These are phyloP conservation scores for Zaprionus lachaisei DNA, from an alignment of 1,140 invertebrate species.

Conservation along the genomic window DNA sequence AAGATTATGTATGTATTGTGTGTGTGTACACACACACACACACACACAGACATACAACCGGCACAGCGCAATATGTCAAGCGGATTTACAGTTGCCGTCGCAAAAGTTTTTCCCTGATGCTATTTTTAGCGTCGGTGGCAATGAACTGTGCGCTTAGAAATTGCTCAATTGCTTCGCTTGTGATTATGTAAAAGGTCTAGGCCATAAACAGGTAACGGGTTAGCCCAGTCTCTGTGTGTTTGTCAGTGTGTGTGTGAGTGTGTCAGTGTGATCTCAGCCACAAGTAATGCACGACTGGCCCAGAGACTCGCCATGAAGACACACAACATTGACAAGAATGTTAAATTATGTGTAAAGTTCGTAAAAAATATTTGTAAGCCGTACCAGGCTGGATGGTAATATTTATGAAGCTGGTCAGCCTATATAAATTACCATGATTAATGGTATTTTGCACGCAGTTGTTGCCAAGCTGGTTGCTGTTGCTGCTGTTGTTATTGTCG, in stretches of 20 bases:
- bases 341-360: conserved; percentile 77
- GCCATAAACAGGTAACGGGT: conserved; percentile 27
- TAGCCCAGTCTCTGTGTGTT: background rate
- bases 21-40: background rate
- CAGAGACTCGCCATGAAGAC: background rate
- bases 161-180: conserved; percentile 24
- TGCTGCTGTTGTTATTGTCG: conserved; percentile 55
- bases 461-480: conserved; percentile 36
- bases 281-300: background rate
- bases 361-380: conserved; percentile 55
- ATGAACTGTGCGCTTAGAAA: conserved; percentile 60
- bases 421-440: conserved; percentile 81
- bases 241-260: background rate
- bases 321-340: conserved; percentile 59
- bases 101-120: conserved; percentile 68
- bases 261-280: background rate
- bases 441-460: conserved; percentile 80
- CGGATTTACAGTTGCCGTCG: conserved; percentile 61
- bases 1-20: conserved; percentile 59
- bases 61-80: conserved; percentile 74
- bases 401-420: conserved; percentile 67
- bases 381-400: conserved; percentile 48
- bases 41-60: conserved; percentile 10
- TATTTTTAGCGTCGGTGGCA: conserved; percentile 74
- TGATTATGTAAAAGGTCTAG: conserved; percentile 75